These are phyloP conservation scores for Pecten maximus DNA, from an alignment of 2,888 invertebrate species.

Conservation along the genomic window DNA sequence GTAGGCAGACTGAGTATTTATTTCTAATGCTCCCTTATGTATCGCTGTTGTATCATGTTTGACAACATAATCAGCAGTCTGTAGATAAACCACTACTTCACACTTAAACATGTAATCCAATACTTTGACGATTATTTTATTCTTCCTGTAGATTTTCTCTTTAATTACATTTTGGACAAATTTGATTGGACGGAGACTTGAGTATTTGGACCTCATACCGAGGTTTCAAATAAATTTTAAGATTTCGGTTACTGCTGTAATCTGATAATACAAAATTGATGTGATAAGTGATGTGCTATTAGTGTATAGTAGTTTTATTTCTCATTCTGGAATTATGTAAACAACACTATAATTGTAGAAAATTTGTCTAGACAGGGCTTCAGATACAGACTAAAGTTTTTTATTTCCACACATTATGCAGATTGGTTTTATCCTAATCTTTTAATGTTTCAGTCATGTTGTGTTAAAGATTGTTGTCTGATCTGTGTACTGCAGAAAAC, in stretches of 20 bases:
- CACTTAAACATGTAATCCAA: slow-evolving; percentile 10
- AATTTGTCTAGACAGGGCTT: neutral
- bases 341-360: neutral
- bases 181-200: neutral
- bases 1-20: neutral
- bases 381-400: neutral
- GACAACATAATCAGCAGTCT: neutral
- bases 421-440: too few species aligned
- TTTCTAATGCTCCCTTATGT: neutral
- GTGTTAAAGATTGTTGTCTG: too few species aligned
- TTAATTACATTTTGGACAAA: slow-evolving; percentile 21
- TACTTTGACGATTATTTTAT: neutral
- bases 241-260: neutral
- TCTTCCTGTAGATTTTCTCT: slow-evolving; percentile 1
- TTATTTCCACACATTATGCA: neutral
- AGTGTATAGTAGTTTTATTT: neutral
- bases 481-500: too few species aligned
- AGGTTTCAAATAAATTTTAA: neutral
- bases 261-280: slow-evolving; percentile 1
- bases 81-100: neutral
- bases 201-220: neutral
- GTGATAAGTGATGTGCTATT: neutral
- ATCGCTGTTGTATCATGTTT: neutral
- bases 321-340: neutral
- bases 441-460: too few species aligned